A percentile compares a stretch with the other conserved stretches of the same genome.
These are phyloP conservation scores for Geophilus truncorum DNA, from an alignment of 2,888 invertebrate species.

Conservation along the genomic window DNA sequence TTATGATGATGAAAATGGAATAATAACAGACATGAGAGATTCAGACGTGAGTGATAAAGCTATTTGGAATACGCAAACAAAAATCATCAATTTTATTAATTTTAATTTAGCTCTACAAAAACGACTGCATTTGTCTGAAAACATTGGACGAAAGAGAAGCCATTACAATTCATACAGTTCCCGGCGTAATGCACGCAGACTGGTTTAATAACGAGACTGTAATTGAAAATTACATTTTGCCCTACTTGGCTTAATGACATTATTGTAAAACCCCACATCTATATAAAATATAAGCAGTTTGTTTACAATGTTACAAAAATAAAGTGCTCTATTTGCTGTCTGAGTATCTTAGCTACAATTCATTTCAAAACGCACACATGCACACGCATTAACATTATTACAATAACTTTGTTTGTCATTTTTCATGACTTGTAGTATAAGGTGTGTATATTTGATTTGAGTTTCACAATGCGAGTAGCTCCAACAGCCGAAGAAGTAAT, in stretches of 20 bases:
- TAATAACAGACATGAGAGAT: conserved; percentile 63
- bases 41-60: conserved; percentile 49
- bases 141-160: conserved; percentile 63
- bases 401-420: no score
- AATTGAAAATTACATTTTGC: conserved; percentile 65
- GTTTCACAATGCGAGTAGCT: no score
- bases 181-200: conserved; percentile 71
- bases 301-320: no score
- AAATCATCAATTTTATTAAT: background rate
- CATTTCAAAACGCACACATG: background rate
- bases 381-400: no score
- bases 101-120: conserved; percentile 57
- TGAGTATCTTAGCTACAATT: background rate
- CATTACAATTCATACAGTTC: conserved; percentile 63
- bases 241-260: conserved; percentile 57
- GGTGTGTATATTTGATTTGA: no score
- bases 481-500: no score
- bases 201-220: conserved; percentile 78
- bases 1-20: conserved; percentile 66
- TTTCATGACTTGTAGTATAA: no score
- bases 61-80: background rate
- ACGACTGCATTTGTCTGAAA: conserved; percentile 74
- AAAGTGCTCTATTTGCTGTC: no score
- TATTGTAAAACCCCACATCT: no score
- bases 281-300: no score